A percentile compares a stretch with the other conserved stretches of the same genome.
Conservation (phyloP, 2,797 vertebrate species). For the Pseudochaenichthys georgianus region DNA sequence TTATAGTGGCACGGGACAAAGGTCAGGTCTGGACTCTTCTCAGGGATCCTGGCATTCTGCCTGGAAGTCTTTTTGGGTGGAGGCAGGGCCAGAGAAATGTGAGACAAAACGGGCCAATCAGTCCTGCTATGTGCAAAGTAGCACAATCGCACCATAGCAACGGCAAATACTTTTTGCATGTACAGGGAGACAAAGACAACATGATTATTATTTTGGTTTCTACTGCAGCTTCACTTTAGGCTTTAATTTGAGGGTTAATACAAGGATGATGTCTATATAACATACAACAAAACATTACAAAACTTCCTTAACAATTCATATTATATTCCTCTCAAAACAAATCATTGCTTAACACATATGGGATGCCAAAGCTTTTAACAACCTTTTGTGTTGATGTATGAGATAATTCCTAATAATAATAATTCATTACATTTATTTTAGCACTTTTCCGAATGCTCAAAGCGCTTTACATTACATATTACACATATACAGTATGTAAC, state of each 20-base stretch:
- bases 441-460: no score
- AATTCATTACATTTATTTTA: no score
- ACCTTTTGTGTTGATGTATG: not conserved
- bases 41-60: conserved; percentile 36
- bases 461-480: no score
- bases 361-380: not conserved
- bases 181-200: conserved; percentile 19
- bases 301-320: not conserved
- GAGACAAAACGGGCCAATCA: conserved; percentile 43
- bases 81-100: conserved; percentile 29
- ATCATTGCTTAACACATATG: not conserved
- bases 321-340: not conserved
- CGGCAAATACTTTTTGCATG: conserved; percentile 5
- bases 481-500: no score
- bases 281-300: not conserved
- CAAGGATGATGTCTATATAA: conserved; percentile 18
- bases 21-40: conserved; percentile 46
- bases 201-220: conserved; percentile 21
- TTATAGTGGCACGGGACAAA: conserved; percentile 38
- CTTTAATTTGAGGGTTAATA: conserved; percentile 15
- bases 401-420: no score
- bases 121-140: conserved; percentile 10
- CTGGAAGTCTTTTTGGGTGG: conserved; percentile 13
- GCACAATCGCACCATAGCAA: conserved; percentile 26
- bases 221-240: not conserved